phyloP scores from a whole-genome alignment of 2,797 vertebrate genomes.

The Basileuterus tristriatus region DNA sequence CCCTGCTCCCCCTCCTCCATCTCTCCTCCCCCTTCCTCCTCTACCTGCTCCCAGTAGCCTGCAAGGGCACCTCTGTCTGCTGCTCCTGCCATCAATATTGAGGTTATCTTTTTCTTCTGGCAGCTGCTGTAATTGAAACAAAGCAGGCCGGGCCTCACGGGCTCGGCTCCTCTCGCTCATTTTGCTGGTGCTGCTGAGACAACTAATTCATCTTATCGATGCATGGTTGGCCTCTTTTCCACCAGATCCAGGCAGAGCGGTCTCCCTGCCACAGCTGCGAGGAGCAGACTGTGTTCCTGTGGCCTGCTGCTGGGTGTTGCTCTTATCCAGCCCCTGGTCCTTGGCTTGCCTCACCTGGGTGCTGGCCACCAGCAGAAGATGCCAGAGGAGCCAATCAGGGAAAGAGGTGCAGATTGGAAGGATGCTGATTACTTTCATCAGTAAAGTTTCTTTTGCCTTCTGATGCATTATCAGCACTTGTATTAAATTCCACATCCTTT shows the following conservation, averaged over 20 bases:
- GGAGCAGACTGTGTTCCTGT: background rate
- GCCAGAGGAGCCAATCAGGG: background rate
- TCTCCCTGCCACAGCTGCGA: background rate
- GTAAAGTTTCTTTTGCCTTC: background rate
- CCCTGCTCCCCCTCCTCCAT: background rate
- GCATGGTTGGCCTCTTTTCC: conserved; percentile 71
- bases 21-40: conserved; percentile 7
- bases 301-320: background rate
- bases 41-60: conserved; percentile 51
- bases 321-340: background rate
- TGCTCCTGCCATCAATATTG: conserved; percentile 74
- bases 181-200: conserved; percentile 71
- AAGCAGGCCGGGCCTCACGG: conserved; percentile 76
- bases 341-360: background rate
- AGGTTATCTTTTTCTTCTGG: conserved; percentile 75
- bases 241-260: conserved; percentile 15
- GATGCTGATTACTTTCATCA: background rate
- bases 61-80: conserved; percentile 70
- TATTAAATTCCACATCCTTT: background rate
- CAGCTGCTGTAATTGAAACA: conserved; percentile 80
- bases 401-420: background rate
- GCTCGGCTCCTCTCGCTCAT: conserved; percentile 69
- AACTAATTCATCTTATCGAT: conserved; percentile 74
- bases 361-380: background rate
- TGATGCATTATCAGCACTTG: background rate